phyloP scores from a whole-genome alignment of 2,797 vertebrate genomes.

The Enteromius argenteus region DNA sequence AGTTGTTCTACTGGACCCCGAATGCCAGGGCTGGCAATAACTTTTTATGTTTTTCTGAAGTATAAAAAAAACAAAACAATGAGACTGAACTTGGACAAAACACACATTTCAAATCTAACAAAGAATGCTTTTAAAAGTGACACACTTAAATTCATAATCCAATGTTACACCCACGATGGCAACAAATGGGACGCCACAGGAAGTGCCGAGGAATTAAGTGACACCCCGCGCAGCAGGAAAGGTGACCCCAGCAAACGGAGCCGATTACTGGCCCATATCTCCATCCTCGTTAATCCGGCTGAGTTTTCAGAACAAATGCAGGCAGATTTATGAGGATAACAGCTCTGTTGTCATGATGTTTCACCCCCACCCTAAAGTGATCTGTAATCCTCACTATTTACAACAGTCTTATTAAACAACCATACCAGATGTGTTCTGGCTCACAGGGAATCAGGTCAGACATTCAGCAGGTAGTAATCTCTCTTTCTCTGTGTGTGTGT shows the following conservation, averaged over 20 bases:
- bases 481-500: conserved; percentile 12
- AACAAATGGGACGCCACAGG: conserved; percentile 17
- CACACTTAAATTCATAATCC: conserved; percentile 38
- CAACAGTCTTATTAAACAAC: conserved; percentile 76
- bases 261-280: conserved; percentile 50
- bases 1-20: neutral
- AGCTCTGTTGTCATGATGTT: conserved; percentile 71
- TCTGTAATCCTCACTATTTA: conserved; percentile 76
- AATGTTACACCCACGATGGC: neutral
- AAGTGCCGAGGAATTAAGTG: conserved; percentile 32
- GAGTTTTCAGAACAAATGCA: conserved; percentile 56
- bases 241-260: conserved; percentile 36
- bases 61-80: neutral
- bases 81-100: neutral
- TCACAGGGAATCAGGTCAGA: conserved; percentile 76
- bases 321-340: conserved; percentile 80
- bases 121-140: conserved; percentile 20
- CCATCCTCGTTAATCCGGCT: conserved; percentile 48
- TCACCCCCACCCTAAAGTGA: conserved; percentile 62
- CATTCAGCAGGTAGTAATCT: conserved; percentile 79
- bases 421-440: conserved; percentile 75
- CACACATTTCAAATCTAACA: neutral
- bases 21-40: neutral
- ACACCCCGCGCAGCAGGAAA: conserved; percentile 21
- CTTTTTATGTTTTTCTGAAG: neutral